A percentile compares a stretch with the other conserved stretches of the same genome.
These are phyloP conservation scores for Entomobrya multifasciata DNA, from an alignment of 2,888 invertebrate genomes.

Conservation along the genomic window DNA sequence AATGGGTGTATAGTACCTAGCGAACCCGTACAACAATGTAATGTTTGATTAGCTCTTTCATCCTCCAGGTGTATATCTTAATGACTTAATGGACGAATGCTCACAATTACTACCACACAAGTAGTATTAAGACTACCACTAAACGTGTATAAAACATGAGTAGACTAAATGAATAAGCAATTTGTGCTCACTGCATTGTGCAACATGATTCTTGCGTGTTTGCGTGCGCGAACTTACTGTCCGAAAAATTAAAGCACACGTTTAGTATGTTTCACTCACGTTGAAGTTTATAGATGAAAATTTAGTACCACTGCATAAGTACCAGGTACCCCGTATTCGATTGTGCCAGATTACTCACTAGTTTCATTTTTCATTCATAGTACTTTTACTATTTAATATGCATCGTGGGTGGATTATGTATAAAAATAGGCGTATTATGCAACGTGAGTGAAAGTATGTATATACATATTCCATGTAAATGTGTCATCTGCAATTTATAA, in stretches of 20 bases:
- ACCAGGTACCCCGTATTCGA: too few species aligned
- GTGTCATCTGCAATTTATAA: not conserved
- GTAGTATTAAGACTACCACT: not conserved
- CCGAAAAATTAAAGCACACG: not conserved
- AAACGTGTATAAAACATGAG: not conserved
- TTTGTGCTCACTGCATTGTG: slow-evolving; percentile 39
- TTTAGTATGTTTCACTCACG: too few species aligned
- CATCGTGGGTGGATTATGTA: too few species aligned
- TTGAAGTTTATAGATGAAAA: not conserved
- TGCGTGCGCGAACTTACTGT: slow-evolving; percentile 55
- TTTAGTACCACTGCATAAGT: not conserved
- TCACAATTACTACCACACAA: slow-evolving; percentile 34
- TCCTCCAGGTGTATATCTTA: slow-evolving; percentile 58
- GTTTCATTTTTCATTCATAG: too few species aligned
- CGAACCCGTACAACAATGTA: not conserved
- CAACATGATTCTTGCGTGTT: slow-evolving; percentile 46
- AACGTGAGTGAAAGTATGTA: too few species aligned
- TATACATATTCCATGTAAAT: not conserved
- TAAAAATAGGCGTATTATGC: too few species aligned
- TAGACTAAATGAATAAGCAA: slow-evolving; percentile 44
- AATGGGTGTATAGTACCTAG: too few species aligned
- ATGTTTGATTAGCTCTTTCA: slow-evolving; percentile 43
- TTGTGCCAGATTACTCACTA: too few species aligned
- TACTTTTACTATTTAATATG: too few species aligned
- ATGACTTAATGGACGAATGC: slow-evolving; percentile 63